Conservation (phyloP, 2,113 vertebrate species). For the Boulengeromyrus knoepffleri region DNA sequence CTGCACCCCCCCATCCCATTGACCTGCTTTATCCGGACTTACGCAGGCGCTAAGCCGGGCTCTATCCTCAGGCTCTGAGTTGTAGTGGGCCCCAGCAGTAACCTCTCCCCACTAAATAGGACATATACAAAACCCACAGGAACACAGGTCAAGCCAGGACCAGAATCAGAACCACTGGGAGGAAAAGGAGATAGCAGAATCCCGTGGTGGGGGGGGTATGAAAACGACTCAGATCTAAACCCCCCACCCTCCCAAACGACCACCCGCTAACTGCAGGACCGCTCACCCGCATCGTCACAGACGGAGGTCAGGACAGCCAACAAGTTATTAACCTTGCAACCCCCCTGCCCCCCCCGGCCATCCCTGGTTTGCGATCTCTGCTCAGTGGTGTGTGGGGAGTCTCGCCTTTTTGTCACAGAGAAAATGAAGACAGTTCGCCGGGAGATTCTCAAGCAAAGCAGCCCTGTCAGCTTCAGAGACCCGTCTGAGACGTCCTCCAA, state of each 20-base stretch:
- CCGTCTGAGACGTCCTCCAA: background rate
- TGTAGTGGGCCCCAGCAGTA: background rate
- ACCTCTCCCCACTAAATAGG: background rate
- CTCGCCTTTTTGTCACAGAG: background rate
- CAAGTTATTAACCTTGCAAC: conserved; percentile 45
- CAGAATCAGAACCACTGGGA: background rate
- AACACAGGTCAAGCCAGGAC: conserved; percentile 3
- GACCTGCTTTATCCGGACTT: background rate
- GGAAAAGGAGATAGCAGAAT: background rate
- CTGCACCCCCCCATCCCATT: background rate
- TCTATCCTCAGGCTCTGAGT: background rate
- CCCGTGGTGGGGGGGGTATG: background rate
- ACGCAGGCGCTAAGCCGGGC: background rate
- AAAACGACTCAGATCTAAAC: background rate
- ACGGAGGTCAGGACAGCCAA: conserved; percentile 49
- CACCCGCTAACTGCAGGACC: conserved; percentile 41
- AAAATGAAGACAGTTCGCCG: background rate
- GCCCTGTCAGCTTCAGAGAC: background rate
- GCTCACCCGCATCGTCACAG: conserved; percentile 35
- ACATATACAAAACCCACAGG: background rate
- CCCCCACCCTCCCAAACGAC: background rate
- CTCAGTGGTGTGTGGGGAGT: too few relatives aligned
- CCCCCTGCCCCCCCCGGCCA: background rate
- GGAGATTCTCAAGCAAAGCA: background rate
- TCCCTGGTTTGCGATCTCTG: conserved; percentile 40